Conservation (phyloP, 2,888 invertebrate species). For the Sturmia bella region DNA sequence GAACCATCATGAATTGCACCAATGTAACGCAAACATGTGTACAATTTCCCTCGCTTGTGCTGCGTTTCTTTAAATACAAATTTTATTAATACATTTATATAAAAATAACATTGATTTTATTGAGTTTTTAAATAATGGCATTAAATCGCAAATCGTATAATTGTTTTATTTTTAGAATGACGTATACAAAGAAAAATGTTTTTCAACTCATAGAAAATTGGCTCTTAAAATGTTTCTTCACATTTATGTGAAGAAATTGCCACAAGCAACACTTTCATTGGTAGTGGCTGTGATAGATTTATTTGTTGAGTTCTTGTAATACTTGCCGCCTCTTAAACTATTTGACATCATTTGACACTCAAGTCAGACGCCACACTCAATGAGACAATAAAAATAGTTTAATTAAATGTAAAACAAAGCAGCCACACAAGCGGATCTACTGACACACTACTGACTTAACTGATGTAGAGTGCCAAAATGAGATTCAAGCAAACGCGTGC, state of each 20-base stretch:
- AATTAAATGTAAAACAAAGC: conserved; percentile 31
- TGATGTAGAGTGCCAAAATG: conserved; percentile 28
- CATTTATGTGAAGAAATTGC: no score
- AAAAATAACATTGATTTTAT: no score
- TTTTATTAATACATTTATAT: no score
- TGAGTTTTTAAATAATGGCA: no score
- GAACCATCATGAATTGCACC: no score
- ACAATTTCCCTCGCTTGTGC: no score
- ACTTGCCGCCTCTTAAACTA: conserved; percentile 59
- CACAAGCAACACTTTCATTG: background rate
- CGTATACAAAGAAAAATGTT: conserved; percentile 13
- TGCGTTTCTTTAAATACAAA: no score
- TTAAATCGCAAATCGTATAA: conserved; percentile 10
- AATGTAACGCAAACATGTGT: no score
- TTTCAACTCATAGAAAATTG: conserved; percentile 38
- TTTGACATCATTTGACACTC: conserved; percentile 58
- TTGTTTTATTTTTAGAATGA: conserved; percentile 44
- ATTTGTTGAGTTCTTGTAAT: conserved; percentile 28
- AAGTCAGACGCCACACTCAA: conserved; percentile 59
- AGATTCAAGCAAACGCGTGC: conserved; percentile 28
- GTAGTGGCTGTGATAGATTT: conserved; percentile 25
- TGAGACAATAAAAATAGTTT: conserved; percentile 36
- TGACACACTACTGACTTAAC: conserved; percentile 23
- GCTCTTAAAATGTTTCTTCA: conserved; percentile 34
- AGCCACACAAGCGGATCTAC: conserved; percentile 10